Evolutionary conservation across 2,888 invertebrate species (phyloP).

Genomic region (Neoaliturus tenellus): DNA sequence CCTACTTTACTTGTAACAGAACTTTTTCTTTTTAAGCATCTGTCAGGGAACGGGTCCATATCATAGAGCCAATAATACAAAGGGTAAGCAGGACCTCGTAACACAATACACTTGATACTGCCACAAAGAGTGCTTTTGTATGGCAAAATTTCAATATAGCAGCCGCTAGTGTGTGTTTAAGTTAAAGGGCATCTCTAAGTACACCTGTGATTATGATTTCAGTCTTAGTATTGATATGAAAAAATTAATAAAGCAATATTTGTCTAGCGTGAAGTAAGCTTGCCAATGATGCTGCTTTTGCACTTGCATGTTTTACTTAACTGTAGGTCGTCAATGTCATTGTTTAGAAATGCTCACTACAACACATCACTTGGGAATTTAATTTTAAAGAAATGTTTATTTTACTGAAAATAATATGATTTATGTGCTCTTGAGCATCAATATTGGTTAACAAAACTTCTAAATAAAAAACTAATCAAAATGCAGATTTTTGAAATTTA

Average conservation of each 20-base stretch:
- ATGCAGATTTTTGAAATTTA: no score
- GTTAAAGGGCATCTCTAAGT: neutral
- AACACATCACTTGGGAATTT: no score
- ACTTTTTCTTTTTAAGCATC: slow-evolving; percentile 26
- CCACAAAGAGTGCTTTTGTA: neutral
- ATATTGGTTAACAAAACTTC: no score
- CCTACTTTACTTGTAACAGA: slow-evolving; percentile 1
- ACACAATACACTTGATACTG: slow-evolving; percentile 7
- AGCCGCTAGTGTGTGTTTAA: neutral
- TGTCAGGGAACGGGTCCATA: slow-evolving; percentile 37
- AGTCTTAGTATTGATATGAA: no score
- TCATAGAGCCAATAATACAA: slow-evolving; percentile 18
- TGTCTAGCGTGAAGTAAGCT: neutral
- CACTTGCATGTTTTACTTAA: slow-evolving; percentile 13
- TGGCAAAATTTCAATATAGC: slow-evolving; percentile 4
- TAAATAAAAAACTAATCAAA: no score
- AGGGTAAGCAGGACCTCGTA: neutral
- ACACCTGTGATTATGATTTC: no score
- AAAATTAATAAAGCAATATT: no score
- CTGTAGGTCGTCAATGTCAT: no score
- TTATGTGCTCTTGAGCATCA: no score
- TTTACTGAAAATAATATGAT: no score
- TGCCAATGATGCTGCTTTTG: neutral
- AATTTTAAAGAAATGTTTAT: no score
- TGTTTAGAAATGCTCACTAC: no score